phyloP scores from a whole-genome alignment of 2,888 invertebrate genomes.

The Perdita meconis region DNA sequence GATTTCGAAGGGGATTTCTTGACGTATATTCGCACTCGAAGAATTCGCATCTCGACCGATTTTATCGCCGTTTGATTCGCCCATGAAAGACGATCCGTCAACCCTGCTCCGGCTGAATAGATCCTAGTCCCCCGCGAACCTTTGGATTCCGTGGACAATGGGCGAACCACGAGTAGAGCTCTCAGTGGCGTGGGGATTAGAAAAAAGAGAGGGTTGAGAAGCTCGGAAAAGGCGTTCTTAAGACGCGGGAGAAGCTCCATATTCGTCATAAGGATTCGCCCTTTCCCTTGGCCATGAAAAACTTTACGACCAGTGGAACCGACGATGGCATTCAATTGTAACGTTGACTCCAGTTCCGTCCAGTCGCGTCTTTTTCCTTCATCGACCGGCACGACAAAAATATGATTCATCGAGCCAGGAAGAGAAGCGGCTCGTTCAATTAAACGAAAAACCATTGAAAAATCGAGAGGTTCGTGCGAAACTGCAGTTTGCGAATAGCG shows the following conservation, averaged over 20 bases:
- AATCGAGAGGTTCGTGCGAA: neutral
- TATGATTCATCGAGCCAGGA: neutral
- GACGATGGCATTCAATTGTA: slow-evolving; percentile 28
- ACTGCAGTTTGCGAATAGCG: slow-evolving; percentile 23
- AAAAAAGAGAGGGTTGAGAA: slow-evolving; percentile 22
- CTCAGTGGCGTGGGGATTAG: slow-evolving; percentile 28
- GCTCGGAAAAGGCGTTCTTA: slow-evolving; percentile 23
- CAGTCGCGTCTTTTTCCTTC: neutral
- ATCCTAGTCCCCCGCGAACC: slow-evolving; percentile 33
- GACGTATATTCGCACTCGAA: slow-evolving; percentile 8
- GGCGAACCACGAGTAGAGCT: slow-evolving; percentile 44
- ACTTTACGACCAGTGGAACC: slow-evolving; percentile 39
- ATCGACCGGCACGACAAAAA: neutral
- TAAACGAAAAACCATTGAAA: neutral
- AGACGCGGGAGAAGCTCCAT: slow-evolving; percentile 37
- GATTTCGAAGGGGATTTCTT: too few species aligned
- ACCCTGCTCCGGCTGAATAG: slow-evolving; percentile 48
- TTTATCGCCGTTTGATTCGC: slow-evolving; percentile 62
- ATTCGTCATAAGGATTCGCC: slow-evolving; percentile 62
- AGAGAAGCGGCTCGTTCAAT: neutral
- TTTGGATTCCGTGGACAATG: slow-evolving; percentile 51
- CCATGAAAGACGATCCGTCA: slow-evolving; percentile 54
- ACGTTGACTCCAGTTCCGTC: neutral
- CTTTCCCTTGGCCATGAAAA: slow-evolving; percentile 40
- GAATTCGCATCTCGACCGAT: slow-evolving; percentile 43